Conservation (phyloP, 2,797 vertebrate species). For the Kryptopterus vitreolus region DNA sequence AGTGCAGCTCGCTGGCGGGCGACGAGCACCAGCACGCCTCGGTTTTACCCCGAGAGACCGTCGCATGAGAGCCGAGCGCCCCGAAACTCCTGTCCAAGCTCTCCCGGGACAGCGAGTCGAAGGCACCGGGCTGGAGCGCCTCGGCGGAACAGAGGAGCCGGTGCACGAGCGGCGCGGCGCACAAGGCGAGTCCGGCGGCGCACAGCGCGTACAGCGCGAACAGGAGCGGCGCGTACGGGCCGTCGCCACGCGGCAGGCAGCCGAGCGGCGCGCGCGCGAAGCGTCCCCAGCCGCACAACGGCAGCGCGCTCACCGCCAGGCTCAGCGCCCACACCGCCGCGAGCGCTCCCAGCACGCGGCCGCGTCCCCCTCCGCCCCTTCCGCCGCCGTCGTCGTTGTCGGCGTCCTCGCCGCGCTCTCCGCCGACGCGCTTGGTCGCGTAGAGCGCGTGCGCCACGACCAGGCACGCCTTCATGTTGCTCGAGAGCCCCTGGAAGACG, state of each 20-base stretch:
- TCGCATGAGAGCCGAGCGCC: conserved; percentile 60
- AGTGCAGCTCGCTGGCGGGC: conserved; percentile 34
- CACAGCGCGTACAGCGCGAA: conserved; percentile 80
- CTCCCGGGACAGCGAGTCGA: conserved; percentile 72
- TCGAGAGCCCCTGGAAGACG: conserved; percentile 90
- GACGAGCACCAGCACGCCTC: conserved; percentile 57
- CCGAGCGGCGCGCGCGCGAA: conserved; percentile 83
- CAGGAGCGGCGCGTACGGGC: conserved; percentile 80
- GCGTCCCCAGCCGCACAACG: conserved; percentile 88
- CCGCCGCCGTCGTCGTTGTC: background rate
- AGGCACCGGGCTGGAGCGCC: conserved; percentile 72
- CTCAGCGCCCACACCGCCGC: conserved; percentile 81
- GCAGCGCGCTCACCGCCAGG: conserved; percentile 80
- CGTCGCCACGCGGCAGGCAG: conserved; percentile 80
- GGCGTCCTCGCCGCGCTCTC: background rate
- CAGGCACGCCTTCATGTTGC: conserved; percentile 89
- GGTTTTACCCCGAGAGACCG: conserved; percentile 58
- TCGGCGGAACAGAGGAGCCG: conserved; percentile 88
- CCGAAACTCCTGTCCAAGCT: conserved; percentile 71
- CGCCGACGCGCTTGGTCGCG: conserved; percentile 62
- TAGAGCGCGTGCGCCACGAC: conserved; percentile 90
- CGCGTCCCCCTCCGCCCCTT: conserved; percentile 56
- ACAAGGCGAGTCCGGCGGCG: conserved; percentile 76
- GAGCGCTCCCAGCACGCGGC: conserved; percentile 74
- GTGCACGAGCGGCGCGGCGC: conserved; percentile 82